These are phyloP conservation scores for Scaeva pyrastri DNA, from an alignment of 2,888 invertebrate species.

Conservation along the genomic window DNA sequence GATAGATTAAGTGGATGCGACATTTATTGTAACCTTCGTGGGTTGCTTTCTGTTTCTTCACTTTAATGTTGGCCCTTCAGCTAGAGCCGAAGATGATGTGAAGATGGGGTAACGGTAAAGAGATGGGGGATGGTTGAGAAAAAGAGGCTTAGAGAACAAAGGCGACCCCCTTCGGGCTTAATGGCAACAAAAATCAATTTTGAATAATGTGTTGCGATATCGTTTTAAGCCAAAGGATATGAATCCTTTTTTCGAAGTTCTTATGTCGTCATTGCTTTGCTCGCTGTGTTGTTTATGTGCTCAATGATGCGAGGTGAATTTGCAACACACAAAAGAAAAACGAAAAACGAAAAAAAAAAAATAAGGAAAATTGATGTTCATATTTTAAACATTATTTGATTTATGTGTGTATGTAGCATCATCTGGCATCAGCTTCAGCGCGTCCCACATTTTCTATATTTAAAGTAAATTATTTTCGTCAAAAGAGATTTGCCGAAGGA, in stretches of 20 bases:
- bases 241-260: conserved; percentile 49
- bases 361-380: conserved; percentile 54
- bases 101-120: too few relatives aligned
- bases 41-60: conserved; percentile 28
- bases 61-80: conserved; percentile 44
- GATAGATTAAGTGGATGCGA: conserved; percentile 73
- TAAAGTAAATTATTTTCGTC: conserved; percentile 18
- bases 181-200: conserved; percentile 65
- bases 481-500: conserved; percentile 12
- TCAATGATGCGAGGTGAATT: conserved; percentile 49
- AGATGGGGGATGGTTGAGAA: not conserved
- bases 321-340: not conserved
- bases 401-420: conserved; percentile 18
- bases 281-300: conserved; percentile 19
- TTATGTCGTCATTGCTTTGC: not conserved
- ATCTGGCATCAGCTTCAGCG: not conserved
- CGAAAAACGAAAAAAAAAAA: not conserved
- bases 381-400: conserved; percentile 59
- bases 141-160: conserved; percentile 54
- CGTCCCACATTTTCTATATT: conserved; percentile 15
- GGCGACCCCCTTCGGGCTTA: conserved; percentile 5
- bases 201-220: conserved; percentile 54
- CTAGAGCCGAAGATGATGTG: not conserved
- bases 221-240: conserved; percentile 41
- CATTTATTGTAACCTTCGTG: conserved; percentile 73